Percentiles rank a stretch among this genome's conserved stretches.
Conservation (phyloP, 2,113 vertebrate species). For the Tyrannus savana region DNA sequence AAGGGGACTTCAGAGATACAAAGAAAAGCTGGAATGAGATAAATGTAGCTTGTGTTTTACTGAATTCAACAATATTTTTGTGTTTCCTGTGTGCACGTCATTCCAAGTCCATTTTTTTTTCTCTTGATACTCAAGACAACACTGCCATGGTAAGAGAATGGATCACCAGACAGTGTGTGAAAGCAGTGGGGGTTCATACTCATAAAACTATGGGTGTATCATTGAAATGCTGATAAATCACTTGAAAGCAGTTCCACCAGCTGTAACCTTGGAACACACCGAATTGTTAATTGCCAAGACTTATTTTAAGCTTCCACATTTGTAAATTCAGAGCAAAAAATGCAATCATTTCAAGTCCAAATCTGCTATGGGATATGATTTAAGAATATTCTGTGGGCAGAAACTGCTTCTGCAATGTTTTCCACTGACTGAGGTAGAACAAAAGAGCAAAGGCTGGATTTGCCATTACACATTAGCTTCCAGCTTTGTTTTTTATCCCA, state of each 20-base stretch:
- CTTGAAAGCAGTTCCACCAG: neutral
- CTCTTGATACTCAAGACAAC: neutral
- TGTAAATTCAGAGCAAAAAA: neutral
- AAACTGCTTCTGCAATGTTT: neutral
- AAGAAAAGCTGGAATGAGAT: neutral
- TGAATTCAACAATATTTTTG: neutral
- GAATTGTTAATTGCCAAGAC: neutral
- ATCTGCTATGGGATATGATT: neutral
- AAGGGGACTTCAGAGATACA: neutral
- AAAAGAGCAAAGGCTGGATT: slow-evolving; percentile 1
- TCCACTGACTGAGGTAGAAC: neutral
- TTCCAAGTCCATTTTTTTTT: neutral
- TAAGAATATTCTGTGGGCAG: neutral
- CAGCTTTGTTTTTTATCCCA: neutral
- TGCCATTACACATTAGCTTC: neutral
- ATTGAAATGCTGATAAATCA: slow-evolving; percentile 6
- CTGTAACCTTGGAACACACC: slow-evolving; percentile 4
- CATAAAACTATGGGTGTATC: neutral
- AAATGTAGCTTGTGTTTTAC: neutral
- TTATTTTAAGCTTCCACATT: neutral
- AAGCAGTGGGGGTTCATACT: neutral
- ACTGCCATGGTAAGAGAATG: neutral
- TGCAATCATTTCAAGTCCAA: neutral
- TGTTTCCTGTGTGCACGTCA: neutral
- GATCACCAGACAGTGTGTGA: neutral